These are phyloP conservation scores for Enteromius treurensis DNA, from an alignment of 2,797 vertebrate species.

Conservation along the genomic window DNA sequence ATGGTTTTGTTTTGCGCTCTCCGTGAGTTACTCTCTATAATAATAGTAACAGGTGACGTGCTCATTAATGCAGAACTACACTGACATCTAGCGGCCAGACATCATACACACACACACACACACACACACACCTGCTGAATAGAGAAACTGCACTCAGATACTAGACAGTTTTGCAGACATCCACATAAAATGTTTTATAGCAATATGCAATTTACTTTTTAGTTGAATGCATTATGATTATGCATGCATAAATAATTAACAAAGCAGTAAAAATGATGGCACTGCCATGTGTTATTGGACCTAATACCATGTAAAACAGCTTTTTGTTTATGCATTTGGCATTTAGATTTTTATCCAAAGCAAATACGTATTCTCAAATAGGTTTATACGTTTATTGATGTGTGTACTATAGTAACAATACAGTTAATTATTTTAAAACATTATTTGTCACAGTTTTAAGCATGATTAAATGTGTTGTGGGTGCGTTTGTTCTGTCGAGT, in stretches of 20 bases:
- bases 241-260: neutral
- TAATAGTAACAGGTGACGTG: no score
- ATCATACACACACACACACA: neutral
- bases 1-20: neutral
- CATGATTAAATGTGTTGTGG: neutral
- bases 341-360: neutral
- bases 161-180: neutral
- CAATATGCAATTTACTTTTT: neutral
- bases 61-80: neutral
- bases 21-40: no score
- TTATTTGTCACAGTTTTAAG: neutral
- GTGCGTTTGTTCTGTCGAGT: neutral
- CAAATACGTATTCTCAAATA: neutral
- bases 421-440: neutral
- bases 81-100: constrained; percentile 57
- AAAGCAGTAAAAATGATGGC: neutral
- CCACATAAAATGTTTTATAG: neutral
- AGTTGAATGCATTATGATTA: neutral
- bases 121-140: neutral
- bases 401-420: no score
- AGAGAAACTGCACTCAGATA: neutral
- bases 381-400: neutral
- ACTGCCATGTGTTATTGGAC: neutral
- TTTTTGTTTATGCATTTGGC: neutral
- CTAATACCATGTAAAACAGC: no score